Conservation (phyloP, 2,888 invertebrate species). For the Hydroisotoma schaefferi region DNA sequence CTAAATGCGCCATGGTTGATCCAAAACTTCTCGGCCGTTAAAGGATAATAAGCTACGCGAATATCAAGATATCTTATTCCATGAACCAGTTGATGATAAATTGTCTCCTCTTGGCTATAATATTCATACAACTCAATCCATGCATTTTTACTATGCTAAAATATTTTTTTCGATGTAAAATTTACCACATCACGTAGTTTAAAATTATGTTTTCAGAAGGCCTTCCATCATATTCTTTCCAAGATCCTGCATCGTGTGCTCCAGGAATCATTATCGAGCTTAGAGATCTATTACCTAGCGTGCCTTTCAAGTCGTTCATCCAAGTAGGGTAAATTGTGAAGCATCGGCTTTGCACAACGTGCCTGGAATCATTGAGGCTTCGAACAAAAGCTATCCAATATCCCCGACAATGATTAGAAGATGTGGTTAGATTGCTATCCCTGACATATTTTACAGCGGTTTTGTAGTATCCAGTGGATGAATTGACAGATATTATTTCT, state of each 20-base stretch:
- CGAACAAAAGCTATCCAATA: slow-evolving; percentile 49
- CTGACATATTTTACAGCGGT: no score
- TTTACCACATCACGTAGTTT: no score
- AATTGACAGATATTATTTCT: background rate
- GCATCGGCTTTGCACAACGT: no score
- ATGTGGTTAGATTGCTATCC: no score
- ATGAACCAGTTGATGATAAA: slow-evolving; percentile 60
- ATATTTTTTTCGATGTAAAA: no score
- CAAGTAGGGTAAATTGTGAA: slow-evolving; percentile 76
- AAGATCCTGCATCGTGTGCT: slow-evolving; percentile 66
- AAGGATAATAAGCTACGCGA: slow-evolving; percentile 57
- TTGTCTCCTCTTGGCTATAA: slow-evolving; percentile 57
- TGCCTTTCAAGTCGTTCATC: slow-evolving; percentile 65
- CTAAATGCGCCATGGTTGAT: slow-evolving; percentile 59
- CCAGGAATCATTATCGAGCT: slow-evolving; percentile 65
- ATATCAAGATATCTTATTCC: slow-evolving; percentile 63
- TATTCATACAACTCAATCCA: no score
- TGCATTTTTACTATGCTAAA: no score
- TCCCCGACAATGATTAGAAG: slow-evolving; percentile 49
- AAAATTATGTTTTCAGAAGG: slow-evolving; percentile 14
- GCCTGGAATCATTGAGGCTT: no score
- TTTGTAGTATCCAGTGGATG: background rate
- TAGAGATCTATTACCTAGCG: slow-evolving; percentile 59
- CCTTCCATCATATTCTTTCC: slow-evolving; percentile 55
- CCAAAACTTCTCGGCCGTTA: slow-evolving; percentile 53